phyloP scores from a whole-genome alignment of 1,140 invertebrate species.

The Sycophaga agraensis region DNA sequence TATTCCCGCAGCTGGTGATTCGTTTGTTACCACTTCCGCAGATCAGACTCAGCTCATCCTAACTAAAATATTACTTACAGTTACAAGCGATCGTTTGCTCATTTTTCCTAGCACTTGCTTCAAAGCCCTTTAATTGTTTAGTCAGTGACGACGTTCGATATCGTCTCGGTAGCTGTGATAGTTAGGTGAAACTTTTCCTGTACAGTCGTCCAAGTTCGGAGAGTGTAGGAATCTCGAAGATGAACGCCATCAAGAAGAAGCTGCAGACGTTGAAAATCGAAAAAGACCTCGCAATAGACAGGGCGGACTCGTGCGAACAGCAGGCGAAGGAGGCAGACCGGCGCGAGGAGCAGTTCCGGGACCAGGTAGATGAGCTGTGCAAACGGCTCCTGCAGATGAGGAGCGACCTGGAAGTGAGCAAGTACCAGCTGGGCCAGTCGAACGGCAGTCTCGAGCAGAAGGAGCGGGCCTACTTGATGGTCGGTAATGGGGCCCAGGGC shows the following conservation, averaged over 20 bases:
- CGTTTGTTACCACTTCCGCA: slow-evolving; percentile 20
- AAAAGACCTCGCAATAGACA: slow-evolving; percentile 75
- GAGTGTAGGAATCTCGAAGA: no score
- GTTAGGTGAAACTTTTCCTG: no score
- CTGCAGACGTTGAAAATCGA: slow-evolving; percentile 78
- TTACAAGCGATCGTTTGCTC: no score
- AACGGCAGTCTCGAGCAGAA: slow-evolving; percentile 67
- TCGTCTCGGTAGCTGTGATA: no score
- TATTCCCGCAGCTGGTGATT: slow-evolving; percentile 42
- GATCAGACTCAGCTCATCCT: no score
- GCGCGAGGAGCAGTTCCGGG: slow-evolving; percentile 66
- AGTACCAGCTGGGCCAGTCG: slow-evolving; percentile 63
- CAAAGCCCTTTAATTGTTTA: no score
- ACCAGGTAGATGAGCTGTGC: slow-evolving; percentile 67
- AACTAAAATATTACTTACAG: no score
- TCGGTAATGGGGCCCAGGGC: slow-evolving; percentile 54
- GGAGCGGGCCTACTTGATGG: slow-evolving; percentile 64
- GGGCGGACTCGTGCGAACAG: slow-evolving; percentile 71
- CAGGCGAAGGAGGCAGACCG: slow-evolving; percentile 69
- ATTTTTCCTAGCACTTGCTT: no score
- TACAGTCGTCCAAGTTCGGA: no score
- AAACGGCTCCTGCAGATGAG: slow-evolving; percentile 72
- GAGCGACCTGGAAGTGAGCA: slow-evolving; percentile 66
- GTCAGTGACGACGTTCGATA: no score
- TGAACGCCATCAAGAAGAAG: slow-evolving; percentile 84